Conservation (phyloP, 2,888 invertebrate species). For the Agrilus biguttatus region DNA sequence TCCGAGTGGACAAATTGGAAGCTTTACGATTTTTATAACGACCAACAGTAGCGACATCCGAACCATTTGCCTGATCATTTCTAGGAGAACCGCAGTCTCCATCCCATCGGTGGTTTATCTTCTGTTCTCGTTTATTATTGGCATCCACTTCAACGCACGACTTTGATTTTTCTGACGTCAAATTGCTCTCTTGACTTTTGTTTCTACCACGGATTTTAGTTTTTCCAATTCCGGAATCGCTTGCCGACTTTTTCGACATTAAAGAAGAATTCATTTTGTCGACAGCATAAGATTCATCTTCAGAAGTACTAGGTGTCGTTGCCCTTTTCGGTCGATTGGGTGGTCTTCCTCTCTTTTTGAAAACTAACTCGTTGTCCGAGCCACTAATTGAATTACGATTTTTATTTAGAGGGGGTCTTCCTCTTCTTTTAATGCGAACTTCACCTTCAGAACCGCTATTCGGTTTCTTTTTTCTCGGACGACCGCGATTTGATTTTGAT, state of each 20-base stretch:
- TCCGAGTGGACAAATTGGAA: constrained; percentile 18
- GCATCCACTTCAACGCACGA: constrained; percentile 13
- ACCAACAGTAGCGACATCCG: constrained; percentile 8
- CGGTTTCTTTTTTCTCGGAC: constrained; percentile 31
- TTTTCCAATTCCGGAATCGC: constrained; percentile 13
- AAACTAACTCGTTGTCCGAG: constrained; percentile 25
- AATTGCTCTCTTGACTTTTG: background rate
- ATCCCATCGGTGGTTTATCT: constrained; percentile 21
- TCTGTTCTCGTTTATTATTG: constrained; percentile 9
- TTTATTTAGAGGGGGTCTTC: constrained; percentile 13
- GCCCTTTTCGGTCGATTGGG: constrained; percentile 17
- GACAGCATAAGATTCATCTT: constrained; percentile 10
- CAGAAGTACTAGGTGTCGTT: constrained; percentile 15
- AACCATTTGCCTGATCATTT: constrained; percentile 15
- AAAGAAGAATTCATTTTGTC: constrained; percentile 9
- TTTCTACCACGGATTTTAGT: constrained; percentile 13
- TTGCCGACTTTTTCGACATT: constrained; percentile 8
- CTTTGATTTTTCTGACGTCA: constrained; percentile 12
- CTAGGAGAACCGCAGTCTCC: constrained; percentile 25
- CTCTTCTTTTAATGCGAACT: constrained; percentile 12
- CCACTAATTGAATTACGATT: constrained; percentile 20
- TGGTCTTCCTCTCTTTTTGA: constrained; percentile 20
- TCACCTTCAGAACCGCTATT: constrained; percentile 23
- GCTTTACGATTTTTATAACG: constrained; percentile 9
- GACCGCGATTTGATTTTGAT: constrained; percentile 27